phyloP scores from a whole-genome alignment of 2,113 vertebrate genomes.

The Atrichornis clamosus region DNA sequence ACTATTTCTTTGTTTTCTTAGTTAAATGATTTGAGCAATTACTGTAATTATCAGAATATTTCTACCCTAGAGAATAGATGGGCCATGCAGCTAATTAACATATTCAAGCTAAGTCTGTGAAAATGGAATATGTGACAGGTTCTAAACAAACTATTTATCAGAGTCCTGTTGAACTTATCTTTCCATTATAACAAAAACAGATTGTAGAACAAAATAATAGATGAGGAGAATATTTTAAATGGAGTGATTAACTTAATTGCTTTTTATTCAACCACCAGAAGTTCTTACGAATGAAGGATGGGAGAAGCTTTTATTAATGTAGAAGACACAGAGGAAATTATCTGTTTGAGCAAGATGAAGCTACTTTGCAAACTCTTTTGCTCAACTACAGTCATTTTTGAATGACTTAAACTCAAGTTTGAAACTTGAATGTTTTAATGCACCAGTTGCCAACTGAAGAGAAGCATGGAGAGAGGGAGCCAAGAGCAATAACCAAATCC shows the following conservation, averaged over 20 bases:
- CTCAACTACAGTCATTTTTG: neutral
- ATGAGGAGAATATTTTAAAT: neutral
- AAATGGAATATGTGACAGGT: neutral
- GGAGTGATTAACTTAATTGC: neutral
- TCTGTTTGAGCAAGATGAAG: neutral
- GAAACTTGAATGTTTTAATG: neutral
- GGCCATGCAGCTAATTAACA: neutral
- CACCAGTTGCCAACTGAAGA: neutral
- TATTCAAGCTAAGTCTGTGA: neutral
- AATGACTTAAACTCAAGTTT: neutral
- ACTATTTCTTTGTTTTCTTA: neutral
- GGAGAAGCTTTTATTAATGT: neutral
- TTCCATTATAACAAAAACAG: neutral
- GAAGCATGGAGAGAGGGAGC: neutral
- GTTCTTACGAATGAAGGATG: neutral
- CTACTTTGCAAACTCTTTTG: neutral
- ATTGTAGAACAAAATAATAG: neutral
- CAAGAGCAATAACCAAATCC: neutral
- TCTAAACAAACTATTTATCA: neutral
- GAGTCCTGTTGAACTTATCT: neutral
- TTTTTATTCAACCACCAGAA: neutral
- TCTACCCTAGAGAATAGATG: neutral
- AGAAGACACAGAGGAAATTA: neutral
- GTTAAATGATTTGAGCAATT: conserved; percentile 10
- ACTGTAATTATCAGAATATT: conserved; percentile 1